Conservation (phyloP, 2,797 vertebrate genomes). For the Enoplosus armatus region DNA sequence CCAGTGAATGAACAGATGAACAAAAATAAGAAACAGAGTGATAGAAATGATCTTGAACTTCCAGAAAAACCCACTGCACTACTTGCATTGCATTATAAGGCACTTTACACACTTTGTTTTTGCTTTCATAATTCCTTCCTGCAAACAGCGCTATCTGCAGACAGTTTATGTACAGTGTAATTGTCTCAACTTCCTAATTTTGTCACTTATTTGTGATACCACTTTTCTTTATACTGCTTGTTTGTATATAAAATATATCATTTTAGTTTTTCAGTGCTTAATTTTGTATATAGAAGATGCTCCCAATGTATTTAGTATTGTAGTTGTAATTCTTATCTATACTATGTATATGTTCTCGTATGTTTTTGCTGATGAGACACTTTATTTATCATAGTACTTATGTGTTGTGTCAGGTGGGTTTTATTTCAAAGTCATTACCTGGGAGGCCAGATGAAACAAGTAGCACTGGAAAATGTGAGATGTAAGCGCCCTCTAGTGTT, state of each 20-base stretch:
- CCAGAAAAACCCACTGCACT: not conserved
- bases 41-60: not conserved
- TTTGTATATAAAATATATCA: not conserved
- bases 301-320: not conserved
- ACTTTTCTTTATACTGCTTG: not conserved
- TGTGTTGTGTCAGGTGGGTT: not conserved
- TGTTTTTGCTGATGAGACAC: not conserved
- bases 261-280: not conserved
- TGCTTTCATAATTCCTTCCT: not conserved
- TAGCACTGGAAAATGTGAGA: not conserved
- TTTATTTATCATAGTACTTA: not conserved
- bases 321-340: not conserved
- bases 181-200: not conserved
- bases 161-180: not conserved
- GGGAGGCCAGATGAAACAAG: not conserved
- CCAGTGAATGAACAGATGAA: not conserved
- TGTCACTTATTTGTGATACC: not conserved
- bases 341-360: not conserved
- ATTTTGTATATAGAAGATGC: not conserved
- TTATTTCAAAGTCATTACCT: not conserved
- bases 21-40: not conserved
- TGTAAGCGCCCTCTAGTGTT: conserved; percentile 21
- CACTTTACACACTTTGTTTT: not conserved
- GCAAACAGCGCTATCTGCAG: not conserved
- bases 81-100: not conserved